These are phyloP conservation scores for Pseudochromis fuscus DNA, from an alignment of 2,797 vertebrate genomes.

Conservation along the genomic window DNA sequence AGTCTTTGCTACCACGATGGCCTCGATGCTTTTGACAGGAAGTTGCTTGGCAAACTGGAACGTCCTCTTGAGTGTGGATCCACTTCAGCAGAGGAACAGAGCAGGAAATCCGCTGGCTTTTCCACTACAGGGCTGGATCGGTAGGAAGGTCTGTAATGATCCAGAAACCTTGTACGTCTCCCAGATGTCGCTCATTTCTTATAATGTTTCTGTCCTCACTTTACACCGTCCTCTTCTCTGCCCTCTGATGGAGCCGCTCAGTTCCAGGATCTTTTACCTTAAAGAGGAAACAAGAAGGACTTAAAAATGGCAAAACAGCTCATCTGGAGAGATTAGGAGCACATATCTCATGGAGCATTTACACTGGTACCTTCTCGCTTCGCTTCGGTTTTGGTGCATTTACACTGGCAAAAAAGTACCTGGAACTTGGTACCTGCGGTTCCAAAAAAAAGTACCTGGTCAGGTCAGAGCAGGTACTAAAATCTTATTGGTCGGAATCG, in stretches of 20 bases:
- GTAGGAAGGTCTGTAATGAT: constrained; percentile 14
- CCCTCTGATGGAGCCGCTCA: constrained; percentile 69
- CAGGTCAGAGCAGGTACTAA: no score
- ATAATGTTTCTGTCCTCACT: constrained; percentile 13
- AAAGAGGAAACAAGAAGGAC: neutral
- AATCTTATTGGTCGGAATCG: no score
- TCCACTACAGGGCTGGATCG: constrained; percentile 7
- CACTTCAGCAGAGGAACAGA: constrained; percentile 16
- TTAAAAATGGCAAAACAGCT: neutral
- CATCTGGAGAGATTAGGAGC: neutral
- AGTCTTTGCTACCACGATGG: constrained; percentile 22
- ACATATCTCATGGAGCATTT: no score
- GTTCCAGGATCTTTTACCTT: constrained; percentile 94
- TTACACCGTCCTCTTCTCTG: constrained; percentile 7
- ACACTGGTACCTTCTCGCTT: no score
- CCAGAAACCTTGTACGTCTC: constrained; percentile 7
- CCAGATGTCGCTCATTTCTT: constrained; percentile 9
- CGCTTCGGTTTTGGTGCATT: no score
- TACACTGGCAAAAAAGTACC: no score
- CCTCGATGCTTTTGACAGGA: neutral
- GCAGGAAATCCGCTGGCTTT: constrained; percentile 17
- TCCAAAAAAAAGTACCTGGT: no score
- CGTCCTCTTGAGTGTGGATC: constrained; percentile 34
- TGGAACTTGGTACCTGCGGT: no score
- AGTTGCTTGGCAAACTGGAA: neutral